Conservation (phyloP, 2,113 vertebrate genomes). For the Toxotes jaculatrix region DNA sequence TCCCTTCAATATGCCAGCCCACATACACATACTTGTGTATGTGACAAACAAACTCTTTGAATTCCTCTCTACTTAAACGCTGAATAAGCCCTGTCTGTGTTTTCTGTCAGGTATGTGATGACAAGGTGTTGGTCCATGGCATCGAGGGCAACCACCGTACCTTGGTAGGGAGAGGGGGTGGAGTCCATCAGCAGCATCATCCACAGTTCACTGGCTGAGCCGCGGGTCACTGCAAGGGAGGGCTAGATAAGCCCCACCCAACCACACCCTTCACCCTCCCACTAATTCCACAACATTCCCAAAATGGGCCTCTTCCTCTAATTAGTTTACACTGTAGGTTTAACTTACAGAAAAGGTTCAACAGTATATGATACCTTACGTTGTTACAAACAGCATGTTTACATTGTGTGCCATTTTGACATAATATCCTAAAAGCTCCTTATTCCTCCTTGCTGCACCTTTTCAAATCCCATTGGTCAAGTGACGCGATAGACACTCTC, state of each 20-base stretch:
- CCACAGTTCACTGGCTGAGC: conserved; percentile 90
- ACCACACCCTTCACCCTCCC: too few relatives aligned
- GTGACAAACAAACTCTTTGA: background rate
- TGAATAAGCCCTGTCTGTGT: background rate
- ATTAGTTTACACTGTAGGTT: conserved; percentile 1
- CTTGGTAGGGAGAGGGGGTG: conserved; percentile 87
- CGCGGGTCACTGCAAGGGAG: conserved; percentile 88
- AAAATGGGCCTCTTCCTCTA: background rate
- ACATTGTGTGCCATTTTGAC: conserved; percentile 10
- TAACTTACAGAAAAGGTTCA: background rate
- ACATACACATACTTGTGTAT: too few relatives aligned
- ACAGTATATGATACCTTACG: conserved; percentile 1
- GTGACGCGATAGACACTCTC: background rate
- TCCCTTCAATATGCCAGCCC: too few relatives aligned
- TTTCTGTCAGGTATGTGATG: conserved; percentile 91
- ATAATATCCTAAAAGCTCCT: conserved; percentile 21
- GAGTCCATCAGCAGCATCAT: conserved; percentile 93
- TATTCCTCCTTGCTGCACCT: conserved; percentile 5
- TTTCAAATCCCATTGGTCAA: background rate
- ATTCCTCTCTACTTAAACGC: background rate
- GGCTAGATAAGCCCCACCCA: too few relatives aligned
- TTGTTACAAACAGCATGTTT: conserved; percentile 11
- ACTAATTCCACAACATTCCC: too few relatives aligned
- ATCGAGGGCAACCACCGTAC: conserved; percentile 93
- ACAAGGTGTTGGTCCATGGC: conserved; percentile 90